Evolutionary conservation across 2,797 vertebrate genomes (phyloP).

Genomic region (Remorina albescens): DNA sequence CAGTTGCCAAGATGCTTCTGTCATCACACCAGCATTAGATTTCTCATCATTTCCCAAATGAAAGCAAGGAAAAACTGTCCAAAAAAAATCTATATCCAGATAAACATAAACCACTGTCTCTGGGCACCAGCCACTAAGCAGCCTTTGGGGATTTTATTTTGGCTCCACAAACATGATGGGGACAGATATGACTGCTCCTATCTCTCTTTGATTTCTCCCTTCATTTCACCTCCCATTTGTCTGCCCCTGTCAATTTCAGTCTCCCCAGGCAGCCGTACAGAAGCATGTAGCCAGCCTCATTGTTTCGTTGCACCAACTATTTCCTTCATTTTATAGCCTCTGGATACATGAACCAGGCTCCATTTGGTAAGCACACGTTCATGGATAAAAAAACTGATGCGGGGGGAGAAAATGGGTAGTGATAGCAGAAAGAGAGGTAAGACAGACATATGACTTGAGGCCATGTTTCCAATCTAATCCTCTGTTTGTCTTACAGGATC

Average conservation of each 20-base stretch:
- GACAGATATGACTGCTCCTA: conserved; percentile 52
- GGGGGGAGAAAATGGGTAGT: conserved; percentile 26
- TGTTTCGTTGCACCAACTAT: conserved; percentile 71
- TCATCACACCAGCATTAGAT: conserved; percentile 1
- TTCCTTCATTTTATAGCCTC: conserved; percentile 65
- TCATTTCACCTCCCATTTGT: conserved; percentile 66
- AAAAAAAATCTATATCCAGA: conserved; percentile 21
- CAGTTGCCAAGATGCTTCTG: neutral
- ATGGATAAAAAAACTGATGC: conserved; percentile 30
- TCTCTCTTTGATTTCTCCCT: conserved; percentile 61
- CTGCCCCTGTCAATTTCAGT: conserved; percentile 67
- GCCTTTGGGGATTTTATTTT: conserved; percentile 44
- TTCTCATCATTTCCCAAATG: conserved; percentile 18
- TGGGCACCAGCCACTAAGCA: conserved; percentile 42
- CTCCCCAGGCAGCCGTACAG: conserved; percentile 52
- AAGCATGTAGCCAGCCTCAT: conserved; percentile 57
- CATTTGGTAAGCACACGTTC: conserved; percentile 34
- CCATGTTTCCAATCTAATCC: conserved; percentile 81
- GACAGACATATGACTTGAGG: conserved; percentile 69
- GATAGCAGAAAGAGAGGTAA: conserved; percentile 47
- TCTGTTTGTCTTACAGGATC: conserved; percentile 80
- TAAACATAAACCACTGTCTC: conserved; percentile 43
- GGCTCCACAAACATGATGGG: conserved; percentile 58
- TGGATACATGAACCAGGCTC: conserved; percentile 57
- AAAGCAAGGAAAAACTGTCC: conserved; percentile 21